Conservation (phyloP, 2,888 invertebrate genomes). For the Clistopyga incitator region DNA sequence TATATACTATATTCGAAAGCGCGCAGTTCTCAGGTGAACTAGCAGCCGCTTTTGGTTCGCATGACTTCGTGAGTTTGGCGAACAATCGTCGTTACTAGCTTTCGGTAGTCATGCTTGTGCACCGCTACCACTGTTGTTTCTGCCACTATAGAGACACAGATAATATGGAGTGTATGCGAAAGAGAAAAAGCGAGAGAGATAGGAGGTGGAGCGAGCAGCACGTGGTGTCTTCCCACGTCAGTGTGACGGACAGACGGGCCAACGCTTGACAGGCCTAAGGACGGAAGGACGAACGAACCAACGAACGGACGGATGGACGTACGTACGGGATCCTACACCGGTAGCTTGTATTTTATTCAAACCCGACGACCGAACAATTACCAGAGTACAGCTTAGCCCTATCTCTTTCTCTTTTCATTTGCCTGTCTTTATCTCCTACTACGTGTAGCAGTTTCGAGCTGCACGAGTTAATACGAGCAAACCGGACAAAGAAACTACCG, state of each 20-base stretch:
- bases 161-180: conserved; percentile 30
- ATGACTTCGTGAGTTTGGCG: conserved; percentile 81
- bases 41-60: conserved; percentile 72
- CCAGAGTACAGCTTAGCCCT: conserved; percentile 68
- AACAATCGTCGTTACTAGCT: conserved; percentile 82
- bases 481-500: conserved; percentile 66
- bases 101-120: conserved; percentile 77
- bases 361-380: conserved; percentile 83
- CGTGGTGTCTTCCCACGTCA: conserved; percentile 84
- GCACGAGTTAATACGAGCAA: conserved; percentile 62
- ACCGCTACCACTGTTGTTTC: conserved; percentile 57
- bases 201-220: conserved; percentile 58
- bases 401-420: conserved; percentile 35
- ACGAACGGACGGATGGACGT: conserved; percentile 73
- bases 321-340: conserved; percentile 68
- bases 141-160: conserved; percentile 43
- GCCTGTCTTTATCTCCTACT: conserved; percentile 47
- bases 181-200: conserved; percentile 41
- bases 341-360: conserved; percentile 84
- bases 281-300: conserved; percentile 76
- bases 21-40: conserved; percentile 6
- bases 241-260: conserved; percentile 83
- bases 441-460: conserved; percentile 35
- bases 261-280: conserved; percentile 77
- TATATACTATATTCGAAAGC: conserved; percentile 33